Base-by-base conservation (phyloP, 1,140 invertebrate genomes). In the Drosophila nigromelanica region DNA sequence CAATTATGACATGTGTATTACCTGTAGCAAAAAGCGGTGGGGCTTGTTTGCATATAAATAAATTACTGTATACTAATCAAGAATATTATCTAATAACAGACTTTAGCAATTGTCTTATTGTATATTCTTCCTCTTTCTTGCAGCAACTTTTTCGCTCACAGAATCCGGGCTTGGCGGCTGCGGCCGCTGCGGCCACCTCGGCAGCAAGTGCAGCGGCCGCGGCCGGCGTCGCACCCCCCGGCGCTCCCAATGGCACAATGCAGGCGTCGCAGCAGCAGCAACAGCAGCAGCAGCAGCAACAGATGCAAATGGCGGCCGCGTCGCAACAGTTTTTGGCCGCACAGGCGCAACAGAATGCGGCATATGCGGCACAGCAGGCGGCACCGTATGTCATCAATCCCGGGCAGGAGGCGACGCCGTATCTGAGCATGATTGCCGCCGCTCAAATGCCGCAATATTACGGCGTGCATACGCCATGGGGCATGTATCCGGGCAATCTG, bases 351-450 rank as follows among this genome's bases (percentile, higher is more conserved):
- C 90, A 90, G 61, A 92, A 77, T 78, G 92, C 91, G 47, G 92
- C 93, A 45, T 92, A 92, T 72, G 91, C 91, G 92, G 94, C 94
- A 91, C 95, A 93, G 75, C 93, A 94, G 79, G 94, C 96, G 76
- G 95, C 96, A 45, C 97, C 97, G 15, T 98, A 98, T 89, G 96
- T 98, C 63, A 96, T 98, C 79, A 98, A 98, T 92, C 95, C 96
- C 40, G 94, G 94, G 51, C 92, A 92, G 76, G 92, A 92, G 70
- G 89, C 89, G 33, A 91, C 93, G 67, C 94, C 95, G 3, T 95
- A 95, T 83, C 90, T 92, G 90, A 89, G 91, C 69, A 90, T 95
- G 73, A 94, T 94, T 75, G 94, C 95, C 76, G 94, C 94, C 78
- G 94, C 94, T 81, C 96, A 95, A 89, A 94, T 97, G 73, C 96